Evolutionary conservation across 1,140 invertebrate genomes (phyloP), one percentile per base, ranked within the genome.

Genomic region (Rhopalosiphum maidis): DNA sequence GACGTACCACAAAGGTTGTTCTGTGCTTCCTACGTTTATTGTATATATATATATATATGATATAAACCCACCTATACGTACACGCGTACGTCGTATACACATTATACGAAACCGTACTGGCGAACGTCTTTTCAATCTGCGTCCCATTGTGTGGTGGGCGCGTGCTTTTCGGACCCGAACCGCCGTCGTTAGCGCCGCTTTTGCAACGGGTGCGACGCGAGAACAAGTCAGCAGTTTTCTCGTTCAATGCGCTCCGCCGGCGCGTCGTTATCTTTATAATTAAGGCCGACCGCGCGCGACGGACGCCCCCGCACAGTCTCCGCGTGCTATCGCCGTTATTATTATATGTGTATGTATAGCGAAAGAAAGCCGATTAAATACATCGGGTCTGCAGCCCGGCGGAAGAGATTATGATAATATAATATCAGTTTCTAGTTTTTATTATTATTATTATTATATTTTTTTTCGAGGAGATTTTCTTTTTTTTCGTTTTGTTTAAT

Each of bases 101-200:
- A 21, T 30, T n/a, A 48, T 87, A 35, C 43, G 23, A n/a, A 85
- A 85, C 23, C 30, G 23, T n/a, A 85, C 30, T 5, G 25, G 77
- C 48, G 68, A 92, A 92, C 90, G 54, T 93, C 91, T 86, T 93
- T 93, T 93, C 91, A 93, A 93, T 93, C 91, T 86, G 82, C 91
- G 91, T 43, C 82, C 91, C 35, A 93, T 93, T 93, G 91, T 93
- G 91, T 48, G 43, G 90, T 35, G 43, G 68, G 68, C 22, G 60
- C 68, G 90, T 91, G 77, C 91, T 92, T 55, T 30, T 92, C 91
- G 91, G 91, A 92, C 91, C 82, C 82, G 23, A 30, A 92, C 91
- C 4, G 82, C 83, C 60, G 91, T 92, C 91, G 91, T 92, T 85
- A 92, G 91, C 77, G 35, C 77, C n/a, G 86, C 41, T 82, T 91